Percentiles rank a stretch among this genome's conserved stretches.
Conservation (phyloP, 2,888 invertebrate species). For the Diadegma fenestrale region DNA sequence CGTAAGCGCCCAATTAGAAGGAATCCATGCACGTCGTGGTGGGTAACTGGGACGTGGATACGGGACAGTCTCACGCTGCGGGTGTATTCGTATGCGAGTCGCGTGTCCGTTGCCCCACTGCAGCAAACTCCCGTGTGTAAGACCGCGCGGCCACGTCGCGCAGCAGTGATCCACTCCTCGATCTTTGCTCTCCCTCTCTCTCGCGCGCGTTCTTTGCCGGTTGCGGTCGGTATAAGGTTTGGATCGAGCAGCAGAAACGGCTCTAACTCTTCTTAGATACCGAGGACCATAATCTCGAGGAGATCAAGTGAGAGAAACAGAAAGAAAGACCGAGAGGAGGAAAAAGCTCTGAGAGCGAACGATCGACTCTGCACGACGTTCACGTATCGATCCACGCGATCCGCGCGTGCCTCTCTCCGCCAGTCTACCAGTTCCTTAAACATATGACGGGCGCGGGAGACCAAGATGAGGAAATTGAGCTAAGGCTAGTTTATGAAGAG, state of each 20-base stretch:
- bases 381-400: conserved; percentile 69
- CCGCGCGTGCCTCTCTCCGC: conserved; percentile 66
- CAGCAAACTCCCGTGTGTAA: conserved; percentile 43
- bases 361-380: conserved; percentile 62
- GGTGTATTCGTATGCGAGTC: conserved; percentile 79
- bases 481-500: not conserved
- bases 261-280: conserved; percentile 35
- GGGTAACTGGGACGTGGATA: conserved; percentile 72
- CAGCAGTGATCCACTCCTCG: conserved; percentile 32
- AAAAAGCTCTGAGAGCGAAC: conserved; percentile 41
- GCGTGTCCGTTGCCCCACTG: conserved; percentile 80
- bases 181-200: conserved; percentile 1
- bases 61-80: conserved; percentile 73
- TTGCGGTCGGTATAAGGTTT: conserved; percentile 21
- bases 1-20: conserved; percentile 79
- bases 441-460: conserved; percentile 37
- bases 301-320: conserved; percentile 28
- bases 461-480: conserved; percentile 3
- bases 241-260: conserved; percentile 15
- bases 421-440: conserved; percentile 57
- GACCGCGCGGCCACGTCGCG: conserved; percentile 20
- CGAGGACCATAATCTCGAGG: conserved; percentile 36
- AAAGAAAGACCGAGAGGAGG: conserved; percentile 14
- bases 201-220: not conserved
- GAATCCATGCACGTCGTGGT: conserved; percentile 76